Evolutionary conservation across 1,140 invertebrate species (phyloP), one percentile per base, ranked within the genome.

Genomic region (Drosophila paulistorum): DNA sequence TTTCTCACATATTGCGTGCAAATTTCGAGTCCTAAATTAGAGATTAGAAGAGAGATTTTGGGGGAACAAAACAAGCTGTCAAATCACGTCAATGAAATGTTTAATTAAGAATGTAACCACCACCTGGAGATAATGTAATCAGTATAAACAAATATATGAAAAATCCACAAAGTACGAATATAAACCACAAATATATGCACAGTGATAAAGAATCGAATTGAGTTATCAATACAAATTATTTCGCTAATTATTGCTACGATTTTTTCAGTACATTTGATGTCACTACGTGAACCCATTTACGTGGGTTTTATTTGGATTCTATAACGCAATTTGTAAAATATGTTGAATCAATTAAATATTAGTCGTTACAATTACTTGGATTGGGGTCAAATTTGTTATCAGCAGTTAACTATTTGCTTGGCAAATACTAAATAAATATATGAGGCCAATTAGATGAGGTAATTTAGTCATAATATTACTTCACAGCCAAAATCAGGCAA

Each of bases 151-250:
- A 81, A 51, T 48, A 51, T 35, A 51, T 35, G 70, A 76, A 48
- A 41, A 42, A 13, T 59, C 51, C 62, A 17, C 58, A 54, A 51
- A 51, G 45, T 51, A 57, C 45, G 68, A 77, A 65, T 10, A 37
- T 85, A 71, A 69, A 55, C 67, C 42, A 74, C 83, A 84, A 89
- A 89, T 87, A 87, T 87, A 89, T 87, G 84, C 77, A 63, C 72
- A 66, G 23, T 63, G 69, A 81, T 69, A 68, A 37, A 23, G 48
- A 37, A 4, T 20, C 2, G 0, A 20, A 14, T 9, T 23, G n/a
- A 23, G 45, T 23, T 51, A 51, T 51, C 0, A 26, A 42, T 7
- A 41, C 14, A 48, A 62, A 6, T 2, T 0, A 39, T 37, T 51
- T 63, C 48, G 55, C 17, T 11, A 0, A 0, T 7, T 71, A 59